A percentile compares a stretch with the other conserved stretches of the same genome.
These are phyloP conservation scores for Drosophila eohydei DNA, from an alignment of 2,888 invertebrate species.

Conservation along the genomic window DNA sequence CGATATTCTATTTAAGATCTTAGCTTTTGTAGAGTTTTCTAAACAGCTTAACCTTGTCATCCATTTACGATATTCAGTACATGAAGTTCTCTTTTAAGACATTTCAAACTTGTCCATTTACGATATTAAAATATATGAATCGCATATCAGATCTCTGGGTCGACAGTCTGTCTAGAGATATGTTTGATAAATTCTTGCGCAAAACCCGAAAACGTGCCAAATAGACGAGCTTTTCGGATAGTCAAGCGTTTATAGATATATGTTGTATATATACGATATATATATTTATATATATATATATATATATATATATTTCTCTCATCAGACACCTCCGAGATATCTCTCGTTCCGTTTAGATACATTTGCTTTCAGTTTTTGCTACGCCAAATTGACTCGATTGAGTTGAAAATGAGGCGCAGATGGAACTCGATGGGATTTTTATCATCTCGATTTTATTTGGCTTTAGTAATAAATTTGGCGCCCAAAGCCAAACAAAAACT, in stretches of 20 bases:
- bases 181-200: conserved; percentile 14
- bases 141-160: conserved; percentile 3
- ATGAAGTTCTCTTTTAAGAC: background rate
- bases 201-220: conserved; percentile 33
- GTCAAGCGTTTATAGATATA: background rate
- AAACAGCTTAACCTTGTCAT: background rate
- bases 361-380: conserved; percentile 16
- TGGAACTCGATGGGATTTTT: conserved; percentile 20
- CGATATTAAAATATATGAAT: background rate
- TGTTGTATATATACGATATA: conserved; percentile 1
- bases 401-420: conserved; percentile 21
- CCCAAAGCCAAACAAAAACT: conserved; percentile 31
- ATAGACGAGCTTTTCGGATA: conserved; percentile 21
- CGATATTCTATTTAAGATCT: background rate
- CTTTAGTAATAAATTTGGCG: conserved; percentile 34
- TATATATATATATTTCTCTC: conserved; percentile 31
- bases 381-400: conserved; percentile 52
- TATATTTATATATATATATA: background rate
- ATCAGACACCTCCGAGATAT: conserved; percentile 24
- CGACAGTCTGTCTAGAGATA: conserved; percentile 34
- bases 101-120: background rate
- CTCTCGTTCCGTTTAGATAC: conserved; percentile 10
- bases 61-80: background rate
- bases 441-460: conserved; percentile 2
- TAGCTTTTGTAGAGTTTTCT: background rate